Evolutionary conservation across 92 coral and sea anemone genomes (phyloP), one percentile per base, ranked within the genome.

Genomic region (Pocillopora grandis): DNA sequence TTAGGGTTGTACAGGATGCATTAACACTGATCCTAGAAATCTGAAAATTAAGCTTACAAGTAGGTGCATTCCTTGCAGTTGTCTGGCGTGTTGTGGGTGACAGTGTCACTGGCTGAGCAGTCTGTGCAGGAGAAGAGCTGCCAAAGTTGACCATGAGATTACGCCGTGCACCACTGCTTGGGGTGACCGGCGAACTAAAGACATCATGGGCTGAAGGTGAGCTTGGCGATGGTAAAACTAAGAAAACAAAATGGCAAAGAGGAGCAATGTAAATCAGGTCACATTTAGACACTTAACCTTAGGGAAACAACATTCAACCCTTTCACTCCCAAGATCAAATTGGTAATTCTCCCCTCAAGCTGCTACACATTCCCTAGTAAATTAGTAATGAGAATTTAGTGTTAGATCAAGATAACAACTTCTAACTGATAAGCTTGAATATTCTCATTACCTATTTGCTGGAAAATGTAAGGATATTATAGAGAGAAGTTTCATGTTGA

Each of bases 131-230:
- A 0, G 93, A 81, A 62, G 95, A 81, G 67, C 90, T 93, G 21
- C 95, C 83, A 85, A 93, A 93, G 77, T 91, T 92, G 63, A 89
- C 93, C 93, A 92, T 87, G 27, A 96, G 91, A 56, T 92, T 96
- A 63, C 98, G 92, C 23, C 98, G 82, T 19, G 98, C 98, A 62
- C 97, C 97, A 87, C 95, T 92, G 88, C 87, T 88, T 9, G 89
- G 87, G 16, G 88, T 78, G 7, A 88, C 87, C 0, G 98, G 98
- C 12, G 98, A 96, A 66, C 85, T 84, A 71, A 94, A 90, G 63
- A 94, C 92, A 21, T 90, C 98, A 49, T 83, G 87, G 12, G 95
- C 90, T 36, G 98, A 86, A 16, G 92, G 91, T 10, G 94, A 78
- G 59, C 90, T 78, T 10, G 96, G 92, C 15, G 65, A 35, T 33